Percentiles rank a stretch among this genome's conserved stretches.
phyloP scores from a whole-genome alignment of 1,140 invertebrate genomes.

The Ceratina australensis region DNA sequence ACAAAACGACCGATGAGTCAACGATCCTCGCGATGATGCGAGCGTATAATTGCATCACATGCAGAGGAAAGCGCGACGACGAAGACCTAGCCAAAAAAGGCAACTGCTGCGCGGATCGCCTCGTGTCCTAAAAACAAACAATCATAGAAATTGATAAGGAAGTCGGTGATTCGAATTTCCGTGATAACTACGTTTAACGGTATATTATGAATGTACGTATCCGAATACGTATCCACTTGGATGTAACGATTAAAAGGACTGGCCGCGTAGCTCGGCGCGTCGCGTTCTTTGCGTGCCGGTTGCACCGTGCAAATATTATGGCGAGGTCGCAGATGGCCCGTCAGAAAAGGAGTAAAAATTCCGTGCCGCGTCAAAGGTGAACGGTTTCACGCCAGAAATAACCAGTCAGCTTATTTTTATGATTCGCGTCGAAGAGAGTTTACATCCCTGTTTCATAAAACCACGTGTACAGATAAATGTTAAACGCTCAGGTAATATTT shows the following conservation, averaged over 20 bases:
- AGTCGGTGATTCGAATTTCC: too few relatives aligned
- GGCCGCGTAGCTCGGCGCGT: too few relatives aligned
- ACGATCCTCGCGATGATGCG: constrained; percentile 40
- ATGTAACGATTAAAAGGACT: too few relatives aligned
- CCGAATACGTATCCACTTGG: too few relatives aligned
- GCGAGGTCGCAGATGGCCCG: constrained; percentile 31
- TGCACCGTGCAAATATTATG: constrained; percentile 29
- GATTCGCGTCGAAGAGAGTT: not conserved
- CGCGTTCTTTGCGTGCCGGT: constrained; percentile 27
- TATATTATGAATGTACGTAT: too few relatives aligned
- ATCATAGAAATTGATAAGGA: too few relatives aligned
- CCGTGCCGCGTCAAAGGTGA: constrained; percentile 29
- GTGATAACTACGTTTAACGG: too few relatives aligned
- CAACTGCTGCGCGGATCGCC: not conserved
- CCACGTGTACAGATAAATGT: too few relatives aligned
- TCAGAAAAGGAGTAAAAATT: constrained; percentile 28
- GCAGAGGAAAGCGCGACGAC: constrained; percentile 30
- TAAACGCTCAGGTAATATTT: too few relatives aligned
- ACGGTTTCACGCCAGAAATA: constrained; percentile 25
- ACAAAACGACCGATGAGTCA: constrained; percentile 35
- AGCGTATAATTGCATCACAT: constrained; percentile 22
- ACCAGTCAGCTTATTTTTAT: not conserved
- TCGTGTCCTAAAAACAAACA: too few relatives aligned
- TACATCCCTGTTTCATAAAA: not conserved
- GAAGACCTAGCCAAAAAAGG: constrained; percentile 46